A percentile compares a stretch with the other conserved stretches of the same genome.
Conservation (phyloP, 2,113 vertebrate genomes). For the Caretta caretta region DNA sequence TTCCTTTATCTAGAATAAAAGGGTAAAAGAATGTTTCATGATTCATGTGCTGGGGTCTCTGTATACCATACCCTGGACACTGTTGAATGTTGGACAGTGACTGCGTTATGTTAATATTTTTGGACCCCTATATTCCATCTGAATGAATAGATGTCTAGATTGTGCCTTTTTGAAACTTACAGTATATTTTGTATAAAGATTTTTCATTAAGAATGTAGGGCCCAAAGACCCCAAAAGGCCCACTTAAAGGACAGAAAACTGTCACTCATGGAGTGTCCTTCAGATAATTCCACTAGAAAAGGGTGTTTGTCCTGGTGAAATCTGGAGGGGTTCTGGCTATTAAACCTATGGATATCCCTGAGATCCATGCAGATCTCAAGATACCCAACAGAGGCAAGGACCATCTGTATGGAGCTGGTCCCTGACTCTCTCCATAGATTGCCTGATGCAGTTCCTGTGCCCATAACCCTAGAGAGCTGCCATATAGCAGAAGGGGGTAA, state of each 20-base stretch:
- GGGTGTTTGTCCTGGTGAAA: neutral
- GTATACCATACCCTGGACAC: neutral
- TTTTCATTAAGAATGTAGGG: neutral
- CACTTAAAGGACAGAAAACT: neutral
- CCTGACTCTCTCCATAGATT: neutral
- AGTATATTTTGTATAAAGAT: neutral
- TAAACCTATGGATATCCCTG: neutral
- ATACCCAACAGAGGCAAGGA: neutral
- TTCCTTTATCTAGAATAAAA: neutral
- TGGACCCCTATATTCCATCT: neutral
- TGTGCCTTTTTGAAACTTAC: neutral
- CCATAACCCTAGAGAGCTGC: neutral
- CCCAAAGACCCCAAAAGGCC: rapidly evolving
- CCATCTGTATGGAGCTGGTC: neutral
- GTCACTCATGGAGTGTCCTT: neutral
- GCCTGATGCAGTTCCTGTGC: neutral
- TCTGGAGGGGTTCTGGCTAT: neutral
- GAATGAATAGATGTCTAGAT: neutral
- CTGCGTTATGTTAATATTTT: neutral
- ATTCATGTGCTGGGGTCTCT: neutral
- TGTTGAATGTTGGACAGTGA: neutral
- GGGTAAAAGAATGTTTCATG: neutral
- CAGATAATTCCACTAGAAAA: neutral
- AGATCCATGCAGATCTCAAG: rapidly evolving
- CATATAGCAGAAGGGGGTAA: neutral